Percentiles rank a stretch among this genome's conserved stretches.
phyloP scores from a whole-genome alignment of 2,113 vertebrate species.

The Cisticola juncidis region DNA sequence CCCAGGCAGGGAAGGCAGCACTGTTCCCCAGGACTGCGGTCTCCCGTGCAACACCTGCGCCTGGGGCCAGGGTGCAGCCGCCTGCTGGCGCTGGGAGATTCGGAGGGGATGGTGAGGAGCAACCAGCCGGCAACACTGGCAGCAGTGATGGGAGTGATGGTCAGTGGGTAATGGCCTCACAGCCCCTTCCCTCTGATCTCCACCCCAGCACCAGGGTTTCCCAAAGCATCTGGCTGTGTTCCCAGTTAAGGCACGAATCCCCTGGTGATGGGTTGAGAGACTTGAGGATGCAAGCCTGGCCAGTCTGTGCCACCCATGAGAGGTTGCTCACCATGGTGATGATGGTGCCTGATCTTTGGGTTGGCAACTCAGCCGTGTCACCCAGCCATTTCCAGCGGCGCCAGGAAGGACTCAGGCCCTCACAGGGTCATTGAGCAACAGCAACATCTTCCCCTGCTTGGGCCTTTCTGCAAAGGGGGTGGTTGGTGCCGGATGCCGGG shows the following conservation, averaged over 20 bases:
- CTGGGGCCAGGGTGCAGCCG: neutral
- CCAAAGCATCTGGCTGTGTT: neutral
- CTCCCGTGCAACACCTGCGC: neutral
- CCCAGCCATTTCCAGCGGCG: accelerated
- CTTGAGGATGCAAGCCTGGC: neutral
- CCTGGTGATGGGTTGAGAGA: accelerated
- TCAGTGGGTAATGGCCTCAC: accelerated
- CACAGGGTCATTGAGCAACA: neutral
- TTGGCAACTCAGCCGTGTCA: accelerated
- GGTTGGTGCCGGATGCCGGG: neutral
- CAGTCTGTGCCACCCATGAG: accelerated
- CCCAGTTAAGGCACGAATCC: neutral
- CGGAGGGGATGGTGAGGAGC: neutral
- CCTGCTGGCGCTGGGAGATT: neutral
- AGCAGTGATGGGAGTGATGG: accelerated
- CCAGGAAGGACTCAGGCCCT: neutral
- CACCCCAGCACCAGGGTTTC: neutral
- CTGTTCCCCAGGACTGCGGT: neutral
- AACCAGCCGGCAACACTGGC: accelerated
- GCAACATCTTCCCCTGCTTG: neutral
- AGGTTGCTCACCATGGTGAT: accelerated
- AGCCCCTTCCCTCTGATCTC: neutral
- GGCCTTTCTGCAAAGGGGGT: neutral
- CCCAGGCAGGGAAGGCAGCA: neutral
- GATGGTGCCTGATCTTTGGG: neutral